A percentile compares a stretch with the other conserved stretches of the same genome.
These are phyloP conservation scores for Dorcus parallelipipedus DNA, from an alignment of 2,888 invertebrate species.

Conservation along the genomic window DNA sequence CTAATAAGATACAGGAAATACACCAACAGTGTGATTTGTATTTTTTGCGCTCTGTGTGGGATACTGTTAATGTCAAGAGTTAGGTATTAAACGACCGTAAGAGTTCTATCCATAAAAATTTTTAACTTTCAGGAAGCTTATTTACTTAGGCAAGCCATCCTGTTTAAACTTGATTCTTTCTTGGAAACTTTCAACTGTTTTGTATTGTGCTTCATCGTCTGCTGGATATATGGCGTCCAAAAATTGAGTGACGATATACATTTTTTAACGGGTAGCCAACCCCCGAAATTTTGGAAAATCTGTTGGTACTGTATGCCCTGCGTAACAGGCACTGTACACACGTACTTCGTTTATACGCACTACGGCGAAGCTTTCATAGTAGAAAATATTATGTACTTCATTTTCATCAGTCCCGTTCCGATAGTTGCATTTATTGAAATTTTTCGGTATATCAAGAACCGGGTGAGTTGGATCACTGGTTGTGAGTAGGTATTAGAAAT, in stretches of 20 bases:
- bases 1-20: slow-evolving; percentile 12
- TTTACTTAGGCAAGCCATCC: too few species aligned
- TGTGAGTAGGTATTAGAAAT: not conserved
- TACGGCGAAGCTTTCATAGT: not conserved
- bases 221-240: slow-evolving; percentile 30
- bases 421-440: slow-evolving; percentile 12
- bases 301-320: slow-evolving; percentile 25
- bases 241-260: slow-evolving; percentile 30
- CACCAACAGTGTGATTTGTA: slow-evolving; percentile 8
- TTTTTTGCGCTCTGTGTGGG: slow-evolving; percentile 7
- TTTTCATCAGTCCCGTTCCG: slow-evolving; percentile 11
- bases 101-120: too few species aligned
- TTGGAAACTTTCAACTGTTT: slow-evolving; percentile 10
- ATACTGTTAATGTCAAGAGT: slow-evolving; percentile 9
- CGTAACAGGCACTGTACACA: too few species aligned
- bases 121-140: too few species aligned
- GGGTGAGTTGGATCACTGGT: not conserved
- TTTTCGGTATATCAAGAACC: slow-evolving; percentile 13
- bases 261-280: slow-evolving; percentile 27
- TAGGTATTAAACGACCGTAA: not conserved
- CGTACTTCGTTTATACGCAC: not conserved
- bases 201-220: slow-evolving; percentile 14
- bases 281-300: slow-evolving; percentile 29
- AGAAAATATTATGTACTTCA: not conserved
- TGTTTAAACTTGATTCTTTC: too few species aligned